Conservation (phyloP, 2,797 vertebrate genomes). For the Oryzias dopingdopingensis region DNA sequence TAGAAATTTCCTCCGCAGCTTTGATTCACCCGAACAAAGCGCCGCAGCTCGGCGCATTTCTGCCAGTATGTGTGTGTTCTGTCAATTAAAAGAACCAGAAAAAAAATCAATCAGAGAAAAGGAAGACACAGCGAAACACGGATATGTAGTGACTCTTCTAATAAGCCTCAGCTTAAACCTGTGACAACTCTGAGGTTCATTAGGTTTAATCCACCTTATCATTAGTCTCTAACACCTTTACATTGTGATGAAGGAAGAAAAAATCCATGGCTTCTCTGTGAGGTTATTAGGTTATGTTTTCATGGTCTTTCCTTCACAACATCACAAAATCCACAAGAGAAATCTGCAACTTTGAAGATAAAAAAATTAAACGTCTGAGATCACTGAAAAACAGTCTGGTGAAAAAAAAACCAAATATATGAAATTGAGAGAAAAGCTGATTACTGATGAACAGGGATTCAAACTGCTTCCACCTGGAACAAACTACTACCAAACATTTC, state of each 20-base stretch:
- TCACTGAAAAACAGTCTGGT: no score
- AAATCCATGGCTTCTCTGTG: not conserved
- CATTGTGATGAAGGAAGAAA: not conserved
- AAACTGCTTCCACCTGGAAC: no score
- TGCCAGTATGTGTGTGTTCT: conserved; percentile 7
- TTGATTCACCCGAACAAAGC: conserved; percentile 40
- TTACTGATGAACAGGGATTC: no score
- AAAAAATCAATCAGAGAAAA: conserved; percentile 10
- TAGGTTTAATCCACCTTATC: not conserved
- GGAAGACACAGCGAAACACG: conserved; percentile 4
- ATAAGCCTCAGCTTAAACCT: not conserved
- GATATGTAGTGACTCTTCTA: not conserved
- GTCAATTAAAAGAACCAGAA: conserved; percentile 32
- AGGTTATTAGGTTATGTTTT: no score
- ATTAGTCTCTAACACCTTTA: not conserved
- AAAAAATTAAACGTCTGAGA: no score
- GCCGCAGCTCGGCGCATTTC: not conserved
- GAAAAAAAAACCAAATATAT: no score
- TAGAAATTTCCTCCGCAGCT: conserved; percentile 31
- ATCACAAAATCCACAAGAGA: no score
- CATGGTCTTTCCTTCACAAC: no score
- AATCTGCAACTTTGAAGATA: no score
- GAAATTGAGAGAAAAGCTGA: no score
- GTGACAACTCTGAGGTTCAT: not conserved
- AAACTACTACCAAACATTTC: no score